Percentiles rank a stretch among this genome's conserved stretches.
phyloP scores from a whole-genome alignment of 2,888 invertebrate genomes.

The Lypha dubia region DNA sequence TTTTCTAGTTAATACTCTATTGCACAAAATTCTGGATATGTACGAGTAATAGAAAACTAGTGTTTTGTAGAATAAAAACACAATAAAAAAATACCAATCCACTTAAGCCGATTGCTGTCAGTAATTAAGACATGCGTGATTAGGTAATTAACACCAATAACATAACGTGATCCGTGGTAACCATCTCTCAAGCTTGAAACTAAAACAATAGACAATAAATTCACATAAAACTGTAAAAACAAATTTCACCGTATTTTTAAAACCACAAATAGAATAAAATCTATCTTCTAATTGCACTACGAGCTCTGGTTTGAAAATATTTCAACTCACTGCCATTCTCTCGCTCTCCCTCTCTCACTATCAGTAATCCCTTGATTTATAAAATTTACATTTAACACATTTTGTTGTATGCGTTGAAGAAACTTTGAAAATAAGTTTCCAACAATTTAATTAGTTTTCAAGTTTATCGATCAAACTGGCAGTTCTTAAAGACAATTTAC shows the following conservation, averaged over 20 bases:
- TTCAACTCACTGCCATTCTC: background rate
- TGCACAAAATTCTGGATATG: no score
- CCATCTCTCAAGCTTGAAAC: background rate
- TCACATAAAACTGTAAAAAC: slow-evolving; percentile 34
- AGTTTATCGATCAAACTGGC: slow-evolving; percentile 40
- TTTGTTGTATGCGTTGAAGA: slow-evolving; percentile 35
- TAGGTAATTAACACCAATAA: background rate
- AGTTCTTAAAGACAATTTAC: slow-evolving; percentile 26
- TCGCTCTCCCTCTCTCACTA: no score
- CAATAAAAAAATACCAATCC: no score
- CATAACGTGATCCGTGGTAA: background rate
- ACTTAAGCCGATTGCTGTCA: no score
- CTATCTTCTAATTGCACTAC: slow-evolving; percentile 39
- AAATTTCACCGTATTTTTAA: slow-evolving; percentile 36
- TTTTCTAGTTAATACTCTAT: no score
- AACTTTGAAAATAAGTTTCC: slow-evolving; percentile 15
- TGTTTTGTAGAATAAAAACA: no score
- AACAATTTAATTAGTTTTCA: slow-evolving; percentile 42
- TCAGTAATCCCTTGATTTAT: slow-evolving; percentile 8
- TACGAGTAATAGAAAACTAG: no score
- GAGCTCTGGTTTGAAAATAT: background rate
- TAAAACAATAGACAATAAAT: slow-evolving; percentile 38
- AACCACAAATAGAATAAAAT: slow-evolving; percentile 48
- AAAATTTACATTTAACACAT: slow-evolving; percentile 40
- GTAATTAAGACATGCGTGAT: background rate